Percentiles rank a stretch among this genome's conserved stretches.
These are phyloP conservation scores for Hydrolagus colliei DNA, from an alignment of 2,797 vertebrate species.

Conservation along the genomic window DNA sequence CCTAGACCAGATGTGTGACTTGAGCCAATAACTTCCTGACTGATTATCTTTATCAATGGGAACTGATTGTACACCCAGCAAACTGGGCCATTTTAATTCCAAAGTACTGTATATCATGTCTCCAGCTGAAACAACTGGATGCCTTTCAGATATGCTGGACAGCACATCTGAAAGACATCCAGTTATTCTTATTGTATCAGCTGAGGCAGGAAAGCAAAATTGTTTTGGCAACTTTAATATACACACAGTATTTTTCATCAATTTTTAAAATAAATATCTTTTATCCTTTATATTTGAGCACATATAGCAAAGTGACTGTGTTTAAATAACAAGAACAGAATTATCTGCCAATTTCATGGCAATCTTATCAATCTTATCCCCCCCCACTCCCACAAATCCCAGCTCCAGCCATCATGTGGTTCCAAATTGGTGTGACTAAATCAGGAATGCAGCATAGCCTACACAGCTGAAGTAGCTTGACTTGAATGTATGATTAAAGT, in stretches of 20 bases:
- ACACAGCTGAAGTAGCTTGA: background rate
- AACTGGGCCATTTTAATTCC: background rate
- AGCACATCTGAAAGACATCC: background rate
- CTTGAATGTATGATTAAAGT: background rate
- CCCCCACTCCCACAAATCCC: too few relatives aligned
- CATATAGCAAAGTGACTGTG: background rate
- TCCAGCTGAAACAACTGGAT: background rate
- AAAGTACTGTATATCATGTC: background rate
- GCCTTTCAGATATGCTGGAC: background rate
- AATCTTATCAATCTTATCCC: background rate
- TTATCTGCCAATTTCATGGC: background rate
- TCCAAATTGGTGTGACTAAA: background rate
- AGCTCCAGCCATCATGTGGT: background rate
- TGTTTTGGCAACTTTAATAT: background rate
- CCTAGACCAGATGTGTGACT: too few relatives aligned
- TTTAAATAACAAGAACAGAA: constrained; percentile 2
- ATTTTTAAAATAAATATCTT: background rate
- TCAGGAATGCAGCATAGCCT: background rate
- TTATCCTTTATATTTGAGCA: constrained; percentile 7
- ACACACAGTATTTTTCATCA: background rate
- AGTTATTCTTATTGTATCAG: background rate
- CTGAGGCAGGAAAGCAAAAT: background rate
- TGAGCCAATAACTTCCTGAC: too few relatives aligned
- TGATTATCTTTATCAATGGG: too few relatives aligned
- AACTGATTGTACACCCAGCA: background rate